Conservation (phyloP, 2,888 invertebrate species). For the Tromatobia lineatoria region DNA sequence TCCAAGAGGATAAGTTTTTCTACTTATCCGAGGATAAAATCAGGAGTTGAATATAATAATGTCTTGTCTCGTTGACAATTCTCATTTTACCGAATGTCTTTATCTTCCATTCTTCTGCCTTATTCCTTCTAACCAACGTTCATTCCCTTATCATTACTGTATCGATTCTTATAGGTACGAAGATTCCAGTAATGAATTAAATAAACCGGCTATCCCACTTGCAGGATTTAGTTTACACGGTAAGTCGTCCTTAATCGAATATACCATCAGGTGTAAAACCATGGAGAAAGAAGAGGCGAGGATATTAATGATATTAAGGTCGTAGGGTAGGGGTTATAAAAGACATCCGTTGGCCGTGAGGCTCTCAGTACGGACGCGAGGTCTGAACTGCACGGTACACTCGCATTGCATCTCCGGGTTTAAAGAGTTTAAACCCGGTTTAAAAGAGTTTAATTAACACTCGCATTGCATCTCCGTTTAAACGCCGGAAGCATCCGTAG, state of each 20-base stretch:
- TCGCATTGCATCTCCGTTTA: too few relatives aligned
- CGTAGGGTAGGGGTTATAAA: constrained; percentile 74
- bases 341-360: constrained; percentile 73
- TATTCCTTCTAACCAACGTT: neutral
- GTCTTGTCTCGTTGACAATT: neutral
- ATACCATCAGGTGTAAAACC: constrained; percentile 52
- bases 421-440: too few relatives aligned
- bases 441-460: too few relatives aligned
- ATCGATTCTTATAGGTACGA: neutral
- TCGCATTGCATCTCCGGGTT: constrained; percentile 53
- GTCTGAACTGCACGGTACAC: constrained; percentile 67
- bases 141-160: neutral
- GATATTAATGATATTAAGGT: constrained; percentile 68
- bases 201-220: constrained; percentile 42
- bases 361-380: constrained; percentile 73
- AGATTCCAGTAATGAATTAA: constrained; percentile 15
- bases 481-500: constrained; percentile 40
- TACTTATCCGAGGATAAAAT: neutral
- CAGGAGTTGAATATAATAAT: neutral
- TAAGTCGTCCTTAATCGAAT: constrained; percentile 23
- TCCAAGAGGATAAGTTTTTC: too few relatives aligned
- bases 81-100: neutral
- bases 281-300: constrained; percentile 46
- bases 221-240: constrained; percentile 34
- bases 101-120: neutral